Evolutionary conservation across 2,797 vertebrate genomes (phyloP).

Genomic region (Micrastur ruficollis): DNA sequence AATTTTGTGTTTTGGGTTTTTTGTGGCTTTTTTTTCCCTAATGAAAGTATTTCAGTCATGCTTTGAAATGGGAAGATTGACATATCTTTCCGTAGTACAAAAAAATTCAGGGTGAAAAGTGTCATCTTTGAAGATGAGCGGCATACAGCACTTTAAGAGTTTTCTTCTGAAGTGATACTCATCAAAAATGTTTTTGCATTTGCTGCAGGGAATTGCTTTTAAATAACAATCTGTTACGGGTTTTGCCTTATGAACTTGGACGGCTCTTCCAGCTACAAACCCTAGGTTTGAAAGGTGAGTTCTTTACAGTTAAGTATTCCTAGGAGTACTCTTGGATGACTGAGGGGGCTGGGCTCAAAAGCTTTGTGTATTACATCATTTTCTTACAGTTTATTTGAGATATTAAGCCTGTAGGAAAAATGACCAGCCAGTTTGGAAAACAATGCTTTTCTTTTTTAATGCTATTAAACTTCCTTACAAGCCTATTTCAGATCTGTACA

Average conservation of each 20-base stretch:
- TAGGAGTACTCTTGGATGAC: not conserved
- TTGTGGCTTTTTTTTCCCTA: not conserved
- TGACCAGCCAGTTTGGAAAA: not conserved
- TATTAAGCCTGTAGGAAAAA: not conserved
- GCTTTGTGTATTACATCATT: not conserved
- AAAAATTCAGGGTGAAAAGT: not conserved
- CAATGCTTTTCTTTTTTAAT: not conserved
- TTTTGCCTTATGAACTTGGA: constrained; percentile 99
- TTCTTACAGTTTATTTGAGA: not conserved
- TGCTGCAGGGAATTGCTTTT: constrained; percentile 97
- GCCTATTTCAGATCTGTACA: not conserved
- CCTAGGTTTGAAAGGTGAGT: constrained; percentile 93
- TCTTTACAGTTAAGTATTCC: not conserved
- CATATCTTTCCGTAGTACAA: not conserved
- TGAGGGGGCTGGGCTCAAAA: not conserved
- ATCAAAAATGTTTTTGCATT: constrained; percentile 7
- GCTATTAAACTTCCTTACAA: not conserved
- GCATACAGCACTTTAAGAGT: not conserved
- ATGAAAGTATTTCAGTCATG: not conserved
- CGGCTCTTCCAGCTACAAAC: constrained; percentile 98
- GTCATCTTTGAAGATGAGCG: not conserved
- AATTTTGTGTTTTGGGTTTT: not conserved
- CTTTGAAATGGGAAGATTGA: not conserved
- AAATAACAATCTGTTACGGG: constrained; percentile 99
- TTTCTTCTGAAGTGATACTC: not conserved